Evolutionary conservation across 1,140 invertebrate species (phyloP).

Genomic region (Bicyclus anynana): DNA sequence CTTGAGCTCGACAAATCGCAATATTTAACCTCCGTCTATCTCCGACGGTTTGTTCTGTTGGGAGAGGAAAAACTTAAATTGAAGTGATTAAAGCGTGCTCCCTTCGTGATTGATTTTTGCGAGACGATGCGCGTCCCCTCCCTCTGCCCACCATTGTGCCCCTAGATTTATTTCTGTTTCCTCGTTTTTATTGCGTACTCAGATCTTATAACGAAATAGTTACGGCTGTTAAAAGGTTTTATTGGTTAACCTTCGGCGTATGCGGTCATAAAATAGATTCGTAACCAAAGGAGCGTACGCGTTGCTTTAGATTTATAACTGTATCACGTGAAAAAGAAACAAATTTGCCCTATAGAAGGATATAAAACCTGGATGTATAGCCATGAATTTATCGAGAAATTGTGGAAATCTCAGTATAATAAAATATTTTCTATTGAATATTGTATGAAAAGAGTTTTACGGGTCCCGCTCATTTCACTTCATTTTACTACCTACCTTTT

Average conservation of each 20-base stretch:
- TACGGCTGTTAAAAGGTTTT: constrained; percentile 77
- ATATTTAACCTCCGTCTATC: constrained; percentile 68
- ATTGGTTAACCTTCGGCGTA: constrained; percentile 75
- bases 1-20: constrained; percentile 45
- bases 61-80: constrained; percentile 70
- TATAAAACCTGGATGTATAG: constrained; percentile 70
- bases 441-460: constrained; percentile 69
- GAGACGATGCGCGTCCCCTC: constrained; percentile 29
- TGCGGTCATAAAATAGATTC: constrained; percentile 74
- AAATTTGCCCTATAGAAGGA: constrained; percentile 65
- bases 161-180: constrained; percentile 74
- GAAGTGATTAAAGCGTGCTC: constrained; percentile 55
- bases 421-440: constrained; percentile 74
- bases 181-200: constrained; percentile 75
- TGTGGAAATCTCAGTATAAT: constrained; percentile 71
- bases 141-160: constrained; percentile 48
- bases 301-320: constrained; percentile 69
- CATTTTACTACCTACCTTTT: constrained; percentile 60
- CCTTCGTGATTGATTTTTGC: constrained; percentile 66
- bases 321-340: constrained; percentile 71
- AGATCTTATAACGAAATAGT: constrained; percentile 77
- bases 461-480: constrained; percentile 62
- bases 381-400: constrained; percentile 69
- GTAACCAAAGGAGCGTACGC: constrained; percentile 70
- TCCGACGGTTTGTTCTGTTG: constrained; percentile 55